A percentile compares a stretch with the other conserved stretches of the same genome.
phyloP scores from a whole-genome alignment of 2,888 invertebrate genomes.

The Anaspis maculata region DNA sequence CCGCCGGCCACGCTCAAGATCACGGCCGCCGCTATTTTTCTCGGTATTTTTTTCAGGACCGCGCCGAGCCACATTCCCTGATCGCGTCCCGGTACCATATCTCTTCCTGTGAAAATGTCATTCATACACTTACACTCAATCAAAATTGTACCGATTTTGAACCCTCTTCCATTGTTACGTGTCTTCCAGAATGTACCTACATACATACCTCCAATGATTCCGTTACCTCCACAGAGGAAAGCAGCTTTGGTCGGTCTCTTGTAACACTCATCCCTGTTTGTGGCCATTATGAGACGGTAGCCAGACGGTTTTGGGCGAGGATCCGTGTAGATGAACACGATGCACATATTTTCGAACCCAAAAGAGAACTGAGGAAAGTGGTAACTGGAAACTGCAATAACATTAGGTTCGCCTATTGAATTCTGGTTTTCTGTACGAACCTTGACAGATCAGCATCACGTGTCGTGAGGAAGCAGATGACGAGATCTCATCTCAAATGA shows the following conservation, averaged over 20 bases:
- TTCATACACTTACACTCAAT: conserved; percentile 5
- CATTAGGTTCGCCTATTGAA: background rate
- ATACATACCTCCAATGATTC: conserved; percentile 65
- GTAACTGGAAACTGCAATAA: background rate
- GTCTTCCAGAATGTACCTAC: too few species aligned
- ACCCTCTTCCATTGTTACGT: too few species aligned
- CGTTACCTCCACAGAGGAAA: conserved; percentile 26
- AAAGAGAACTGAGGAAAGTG: background rate
- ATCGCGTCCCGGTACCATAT: conserved; percentile 63
- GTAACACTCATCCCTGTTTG: conserved; percentile 76
- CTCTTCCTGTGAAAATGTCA: conserved; percentile 50
- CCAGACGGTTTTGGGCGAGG: conserved; percentile 47
- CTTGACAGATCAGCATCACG: conserved; percentile 3
- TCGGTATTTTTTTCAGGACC: conserved; percentile 28
- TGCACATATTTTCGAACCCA: conserved; percentile 59
- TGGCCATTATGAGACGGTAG: conserved; percentile 64
- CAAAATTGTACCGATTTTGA: conserved; percentile 6
- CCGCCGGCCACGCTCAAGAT: conserved; percentile 56
- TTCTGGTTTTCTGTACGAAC: conserved; percentile 1
- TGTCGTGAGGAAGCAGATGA: too few species aligned
- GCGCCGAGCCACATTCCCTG: conserved; percentile 80
- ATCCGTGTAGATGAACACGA: conserved; percentile 65
- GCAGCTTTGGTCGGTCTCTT: conserved; percentile 52
- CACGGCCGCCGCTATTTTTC: conserved; percentile 52
- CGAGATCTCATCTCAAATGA: too few species aligned